Evolutionary conservation across 2,888 invertebrate species (phyloP).

Genomic region (Himalopsyche kuldschensis): DNA sequence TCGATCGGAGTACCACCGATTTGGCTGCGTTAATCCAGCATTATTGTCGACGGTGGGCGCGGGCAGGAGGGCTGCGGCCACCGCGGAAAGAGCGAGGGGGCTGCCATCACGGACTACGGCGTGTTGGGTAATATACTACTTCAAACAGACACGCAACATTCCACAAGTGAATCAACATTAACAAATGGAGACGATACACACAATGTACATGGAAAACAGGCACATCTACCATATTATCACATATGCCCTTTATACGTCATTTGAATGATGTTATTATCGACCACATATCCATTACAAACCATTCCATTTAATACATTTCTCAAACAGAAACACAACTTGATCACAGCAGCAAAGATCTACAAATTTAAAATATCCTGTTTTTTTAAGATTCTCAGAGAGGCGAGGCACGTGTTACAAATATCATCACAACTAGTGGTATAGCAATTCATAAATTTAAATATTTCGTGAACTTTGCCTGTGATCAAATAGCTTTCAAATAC

Average conservation of each 20-base stretch:
- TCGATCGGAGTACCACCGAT: neutral
- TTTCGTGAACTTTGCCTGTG: too few species aligned
- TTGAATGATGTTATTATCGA: too few species aligned
- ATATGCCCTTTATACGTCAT: neutral
- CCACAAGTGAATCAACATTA: slow-evolving; percentile 17
- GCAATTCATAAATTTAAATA: too few species aligned
- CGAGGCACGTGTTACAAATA: too few species aligned
- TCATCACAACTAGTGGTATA: too few species aligned
- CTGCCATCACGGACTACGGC: neutral
- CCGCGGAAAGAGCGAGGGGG: neutral
- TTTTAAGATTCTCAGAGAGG: too few species aligned
- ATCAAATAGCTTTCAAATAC: too few species aligned
- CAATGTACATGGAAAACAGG: neutral
- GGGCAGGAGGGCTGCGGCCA: neutral
- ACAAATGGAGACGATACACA: slow-evolving; percentile 17
- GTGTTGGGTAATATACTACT: slow-evolving; percentile 1
- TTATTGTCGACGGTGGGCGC: neutral
- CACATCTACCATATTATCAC: neutral
- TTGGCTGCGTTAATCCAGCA: neutral
- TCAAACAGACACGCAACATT: slow-evolving; percentile 21
- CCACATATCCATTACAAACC: too few species aligned
- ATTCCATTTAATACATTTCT: too few species aligned
- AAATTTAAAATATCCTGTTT: too few species aligned
- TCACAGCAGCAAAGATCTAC: too few species aligned
- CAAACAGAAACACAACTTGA: too few species aligned